Base-by-base conservation (phyloP, 2,888 invertebrate genomes). In the Oxycera nigricornis region DNA sequence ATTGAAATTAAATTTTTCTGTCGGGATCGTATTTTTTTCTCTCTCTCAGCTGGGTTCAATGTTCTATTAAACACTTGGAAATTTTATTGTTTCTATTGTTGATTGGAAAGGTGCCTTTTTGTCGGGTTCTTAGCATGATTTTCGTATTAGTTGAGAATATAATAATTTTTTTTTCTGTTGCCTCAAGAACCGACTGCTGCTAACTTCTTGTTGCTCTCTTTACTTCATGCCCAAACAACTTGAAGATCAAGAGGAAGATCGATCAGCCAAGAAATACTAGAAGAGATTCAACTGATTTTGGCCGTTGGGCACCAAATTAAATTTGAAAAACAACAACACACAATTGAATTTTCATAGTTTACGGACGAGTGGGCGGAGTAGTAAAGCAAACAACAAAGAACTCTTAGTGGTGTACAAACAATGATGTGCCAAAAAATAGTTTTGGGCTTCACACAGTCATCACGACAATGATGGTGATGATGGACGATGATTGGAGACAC, bases 1-100 rank as follows among this genome's bases (percentile, higher is more conserved):
- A 24, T 55, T 55, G 55, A 55, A 55, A 55, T 55, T 55, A 22
- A 55, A 55, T 55, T 55, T 55, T 20, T n/a, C n/a, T 55, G 55
- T 55, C 55, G 55, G 55, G 55, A 55, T 55, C 55, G 24, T 35
- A 17, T 61, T 61, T 35, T 61, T 61, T 17, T 7, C n/a, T 7
- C 7, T 30, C 2, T 31, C 30, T 17, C 9, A 26, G 35, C 11
- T 11, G 61, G n/a, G 61, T 61, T 61, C 61, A 61, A 61, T 61
- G 61, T 61, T 61, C 61, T 61, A 61, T 61, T 61, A 61, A 61
- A 61, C 61, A 61, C 59, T 59, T 30, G 31, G 17, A 31, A 2
- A 35, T 61, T 30, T 61, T 61, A 11, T 61, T 61, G 1, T 35
- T 30, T 31, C 35, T n/a, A 61, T 31, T 31, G 30, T 31, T 61